A percentile compares a stretch with the other conserved stretches of the same genome.
Conservation (phyloP, 2,797 vertebrate genomes). For the Chaetodon trifasciatus region DNA sequence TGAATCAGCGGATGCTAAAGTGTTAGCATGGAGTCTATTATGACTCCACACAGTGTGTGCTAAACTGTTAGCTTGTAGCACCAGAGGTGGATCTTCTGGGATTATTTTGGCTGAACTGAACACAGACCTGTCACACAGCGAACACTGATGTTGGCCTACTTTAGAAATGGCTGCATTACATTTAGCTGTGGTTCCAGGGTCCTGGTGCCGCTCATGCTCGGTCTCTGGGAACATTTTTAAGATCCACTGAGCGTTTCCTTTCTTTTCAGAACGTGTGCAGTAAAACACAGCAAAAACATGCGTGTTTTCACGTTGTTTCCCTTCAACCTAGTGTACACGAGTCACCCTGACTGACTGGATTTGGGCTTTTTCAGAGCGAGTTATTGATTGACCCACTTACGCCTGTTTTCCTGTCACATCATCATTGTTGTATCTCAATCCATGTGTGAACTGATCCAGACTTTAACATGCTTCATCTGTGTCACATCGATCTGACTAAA, state of each 20-base stretch:
- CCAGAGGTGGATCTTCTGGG: background rate
- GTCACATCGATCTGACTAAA: slow-evolving; percentile 51
- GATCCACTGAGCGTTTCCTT: background rate
- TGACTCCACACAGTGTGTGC: background rate
- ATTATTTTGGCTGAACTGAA: background rate
- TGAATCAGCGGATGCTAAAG: background rate
- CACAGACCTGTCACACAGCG: background rate
- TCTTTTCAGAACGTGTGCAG: background rate
- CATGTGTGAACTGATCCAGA: slow-evolving; percentile 63
- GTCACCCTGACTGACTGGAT: slow-evolving; percentile 59
- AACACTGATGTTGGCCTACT: too few species aligned
- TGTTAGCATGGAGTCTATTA: background rate
- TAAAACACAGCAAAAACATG: background rate
- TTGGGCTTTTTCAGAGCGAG: background rate
- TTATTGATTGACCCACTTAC: slow-evolving; percentile 67
- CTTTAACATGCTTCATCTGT: slow-evolving; percentile 47
- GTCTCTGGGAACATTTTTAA: background rate
- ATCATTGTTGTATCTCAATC: slow-evolving; percentile 13
- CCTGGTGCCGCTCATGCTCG: background rate
- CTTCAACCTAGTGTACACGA: slow-evolving; percentile 24
- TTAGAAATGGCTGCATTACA: background rate
- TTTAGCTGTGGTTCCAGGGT: background rate
- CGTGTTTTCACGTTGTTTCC: background rate
- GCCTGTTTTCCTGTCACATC: slow-evolving; percentile 40
- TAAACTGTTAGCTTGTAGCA: background rate